Base-by-base conservation (phyloP, 2,888 invertebrate genomes). In the Eupithecia subfuscata region DNA sequence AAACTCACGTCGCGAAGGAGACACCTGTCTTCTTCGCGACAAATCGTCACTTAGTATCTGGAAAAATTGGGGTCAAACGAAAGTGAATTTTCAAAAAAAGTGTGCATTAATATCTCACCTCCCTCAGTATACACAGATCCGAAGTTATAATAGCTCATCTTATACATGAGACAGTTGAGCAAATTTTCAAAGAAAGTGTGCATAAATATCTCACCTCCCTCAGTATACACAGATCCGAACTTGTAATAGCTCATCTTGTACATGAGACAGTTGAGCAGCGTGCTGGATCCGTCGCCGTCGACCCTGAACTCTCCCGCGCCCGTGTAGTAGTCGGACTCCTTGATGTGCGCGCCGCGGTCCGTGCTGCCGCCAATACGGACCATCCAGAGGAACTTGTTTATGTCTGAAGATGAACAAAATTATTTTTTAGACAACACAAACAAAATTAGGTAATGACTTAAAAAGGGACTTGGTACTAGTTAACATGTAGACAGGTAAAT, bases 381-480 rank as follows among this genome's bases (percentile, higher is more conserved):
- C 99, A 99, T 99, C 99, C 99, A 99, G 80, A 99, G 96, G 95
- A 99, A 99, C 95, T 99, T 99, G 95, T 99, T 99, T 79, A 99
- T 99, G 91, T 99, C 98, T 98, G 91, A 6, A 37, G 7, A 37
- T 37, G 37, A 37, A 37, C 7, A 37, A 7, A 37, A 37, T 37
- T 37, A 7, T 37, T 37, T 37, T 4, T 37, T 0, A 30, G 30
- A 30, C 30, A 30, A 30, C 30, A 30, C 3, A 30, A 30, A 30
- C 30, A 30, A 30, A 30, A 30, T 30, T 30, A 30, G 30, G 30
- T 30, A 30, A 30, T 30, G 30, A 30, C 30, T 30, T 2, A 30
- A 30, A 2, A 30, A 30, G 30, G 30, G 30, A 30, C 30, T 30
- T n/a, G n/a, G n/a, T n/a, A n/a, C n/a, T n/a, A n/a, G n/a, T n/a